Evolutionary conservation across 2,113 vertebrate species (phyloP).

Genomic region (Agelaius phoeniceus): DNA sequence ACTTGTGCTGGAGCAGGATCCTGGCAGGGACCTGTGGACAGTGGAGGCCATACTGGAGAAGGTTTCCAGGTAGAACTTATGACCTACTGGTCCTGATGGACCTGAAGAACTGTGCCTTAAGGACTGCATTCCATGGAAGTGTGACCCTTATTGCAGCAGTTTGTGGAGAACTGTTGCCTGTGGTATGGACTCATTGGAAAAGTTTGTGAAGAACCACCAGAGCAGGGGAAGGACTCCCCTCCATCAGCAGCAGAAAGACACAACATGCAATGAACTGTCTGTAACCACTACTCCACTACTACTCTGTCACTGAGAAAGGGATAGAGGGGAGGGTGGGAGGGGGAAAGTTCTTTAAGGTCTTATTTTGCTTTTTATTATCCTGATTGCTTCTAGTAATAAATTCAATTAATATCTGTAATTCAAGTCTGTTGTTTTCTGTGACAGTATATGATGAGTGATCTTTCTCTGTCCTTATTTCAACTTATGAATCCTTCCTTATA

Average conservation of each 20-base stretch:
- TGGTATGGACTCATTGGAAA: not conserved
- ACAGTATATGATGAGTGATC: not conserved
- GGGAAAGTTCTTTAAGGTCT: not conserved
- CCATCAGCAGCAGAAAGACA: not conserved
- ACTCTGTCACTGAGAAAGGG: not conserved
- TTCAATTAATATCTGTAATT: not conserved
- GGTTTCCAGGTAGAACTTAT: not conserved
- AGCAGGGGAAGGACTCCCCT: not conserved
- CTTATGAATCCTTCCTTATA: not conserved
- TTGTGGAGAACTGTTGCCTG: not conserved
- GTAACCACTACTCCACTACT: no score
- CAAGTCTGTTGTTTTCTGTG: not conserved
- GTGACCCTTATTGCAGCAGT: not conserved
- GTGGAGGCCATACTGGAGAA: fast-evolving
- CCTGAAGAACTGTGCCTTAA: not conserved
- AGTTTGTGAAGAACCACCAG: not conserved
- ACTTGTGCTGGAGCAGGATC: fast-evolving
- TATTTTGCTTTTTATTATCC: not conserved
- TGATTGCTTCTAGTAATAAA: not conserved
- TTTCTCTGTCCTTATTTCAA: not conserved
- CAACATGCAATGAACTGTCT: not conserved
- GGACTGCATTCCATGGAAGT: not conserved
- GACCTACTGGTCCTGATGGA: no score
- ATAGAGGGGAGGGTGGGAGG: not conserved
- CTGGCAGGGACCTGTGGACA: not conserved